These are phyloP conservation scores for Porites evermanni DNA, from an alignment of 92 coral and sea anemone species.

Conservation along the genomic window DNA sequence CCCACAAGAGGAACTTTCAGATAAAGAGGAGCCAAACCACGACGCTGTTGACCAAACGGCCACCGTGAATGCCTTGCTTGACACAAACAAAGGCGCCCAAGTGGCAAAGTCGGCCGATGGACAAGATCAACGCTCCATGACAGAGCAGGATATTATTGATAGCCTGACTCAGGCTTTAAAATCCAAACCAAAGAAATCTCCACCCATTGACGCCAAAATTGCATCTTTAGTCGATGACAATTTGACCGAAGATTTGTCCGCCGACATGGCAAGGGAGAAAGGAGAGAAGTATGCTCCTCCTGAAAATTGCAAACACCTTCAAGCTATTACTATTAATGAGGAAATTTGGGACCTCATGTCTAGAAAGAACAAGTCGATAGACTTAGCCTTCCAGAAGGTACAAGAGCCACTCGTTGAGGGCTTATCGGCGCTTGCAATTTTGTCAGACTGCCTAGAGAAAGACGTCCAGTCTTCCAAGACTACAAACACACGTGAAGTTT, in stretches of 20 bases:
- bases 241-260: conserved; percentile 41
- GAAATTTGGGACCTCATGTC: conserved; percentile 63
- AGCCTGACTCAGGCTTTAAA: conserved; percentile 45
- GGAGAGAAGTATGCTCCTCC: conserved; percentile 71
- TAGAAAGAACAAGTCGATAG: conserved; percentile 50
- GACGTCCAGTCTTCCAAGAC: conserved; percentile 36
- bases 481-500: conserved; percentile 28
- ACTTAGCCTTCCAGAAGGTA: conserved; percentile 51
- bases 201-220: conserved; percentile 43
- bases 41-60: no score
- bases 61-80: no score
- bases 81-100: no score
- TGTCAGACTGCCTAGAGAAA: conserved; percentile 52
- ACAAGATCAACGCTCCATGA: no score
- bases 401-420: conserved; percentile 62
- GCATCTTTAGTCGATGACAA: conserved; percentile 46
- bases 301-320: conserved; percentile 47
- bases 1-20: no score
- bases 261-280: conserved; percentile 41
- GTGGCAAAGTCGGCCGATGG: no score
- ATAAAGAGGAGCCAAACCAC: no score
- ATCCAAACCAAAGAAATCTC: conserved; percentile 38
- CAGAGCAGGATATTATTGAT: no score
- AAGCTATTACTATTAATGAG: conserved; percentile 45
- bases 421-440: conserved; percentile 48